phyloP scores from a whole-genome alignment of 53 echinoderm and acorn worm species.

The Paracentrotus lividus region DNA sequence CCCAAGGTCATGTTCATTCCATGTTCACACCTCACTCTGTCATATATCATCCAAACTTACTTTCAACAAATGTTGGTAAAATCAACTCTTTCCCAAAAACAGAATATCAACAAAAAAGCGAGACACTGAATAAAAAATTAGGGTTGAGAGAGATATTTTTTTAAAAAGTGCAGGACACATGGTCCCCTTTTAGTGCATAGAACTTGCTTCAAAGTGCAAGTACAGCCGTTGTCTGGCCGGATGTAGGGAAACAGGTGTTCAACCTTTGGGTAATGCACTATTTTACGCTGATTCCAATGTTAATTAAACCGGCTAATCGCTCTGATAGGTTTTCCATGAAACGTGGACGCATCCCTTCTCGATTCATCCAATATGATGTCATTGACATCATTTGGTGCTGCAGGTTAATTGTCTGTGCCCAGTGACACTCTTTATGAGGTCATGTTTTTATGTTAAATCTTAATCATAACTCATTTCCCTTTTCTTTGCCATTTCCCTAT shows the following conservation, averaged over 20 bases:
- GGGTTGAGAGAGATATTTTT: constrained; percentile 27
- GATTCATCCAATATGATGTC: constrained; percentile 36
- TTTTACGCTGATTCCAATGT: constrained; percentile 67
- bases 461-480: too few relatives aligned
- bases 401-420: constrained; percentile 34
- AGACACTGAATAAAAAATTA: constrained; percentile 15
- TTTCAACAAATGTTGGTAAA: constrained; percentile 54
- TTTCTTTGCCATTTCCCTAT: not conserved
- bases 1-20: constrained; percentile 45
- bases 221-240: constrained; percentile 53
- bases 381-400: constrained; percentile 39
- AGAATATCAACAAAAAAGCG: constrained; percentile 55
- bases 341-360: constrained; percentile 33
- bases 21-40: constrained; percentile 13
- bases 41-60: constrained; percentile 49
- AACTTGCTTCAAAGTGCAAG: constrained; percentile 62
- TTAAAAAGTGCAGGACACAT: constrained; percentile 59
- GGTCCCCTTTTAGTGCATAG: constrained; percentile 53
- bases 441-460: constrained; percentile 18
- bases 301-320: constrained; percentile 70
- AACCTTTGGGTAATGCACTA: constrained; percentile 66
- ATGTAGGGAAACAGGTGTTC: constrained; percentile 68
- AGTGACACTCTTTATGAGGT: not conserved
- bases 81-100: constrained; percentile 44
- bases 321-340: constrained; percentile 71